Conservation (phyloP, 2,113 vertebrate genomes). For the Eudorcas thomsonii region DNA sequence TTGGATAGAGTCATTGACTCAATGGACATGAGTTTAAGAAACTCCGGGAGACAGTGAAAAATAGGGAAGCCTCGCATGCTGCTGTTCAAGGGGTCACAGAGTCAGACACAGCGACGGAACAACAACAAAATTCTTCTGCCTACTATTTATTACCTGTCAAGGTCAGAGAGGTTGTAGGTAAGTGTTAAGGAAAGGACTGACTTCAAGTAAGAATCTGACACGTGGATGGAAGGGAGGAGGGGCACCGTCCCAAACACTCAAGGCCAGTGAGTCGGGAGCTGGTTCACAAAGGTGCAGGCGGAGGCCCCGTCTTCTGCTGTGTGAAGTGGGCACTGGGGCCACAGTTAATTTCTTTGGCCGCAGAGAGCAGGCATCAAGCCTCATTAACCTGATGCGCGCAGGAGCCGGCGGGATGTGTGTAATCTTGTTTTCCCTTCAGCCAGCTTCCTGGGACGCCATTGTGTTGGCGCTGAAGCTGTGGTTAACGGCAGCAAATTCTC, state of each 20-base stretch:
- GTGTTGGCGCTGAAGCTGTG: constrained; percentile 73
- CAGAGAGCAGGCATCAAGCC: constrained; percentile 72
- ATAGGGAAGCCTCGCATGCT: not conserved
- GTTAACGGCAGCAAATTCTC: constrained; percentile 70
- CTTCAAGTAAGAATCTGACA: not conserved
- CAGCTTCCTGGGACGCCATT: constrained; percentile 76
- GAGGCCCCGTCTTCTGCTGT: rapidly evolving
- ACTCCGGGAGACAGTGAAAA: not conserved
- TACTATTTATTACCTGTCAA: not conserved
- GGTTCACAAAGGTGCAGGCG: constrained; percentile 35
- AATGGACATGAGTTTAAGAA: not conserved
- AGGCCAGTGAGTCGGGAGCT: constrained; percentile 61
- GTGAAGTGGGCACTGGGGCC: constrained; percentile 50
- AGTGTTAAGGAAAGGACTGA: not conserved
- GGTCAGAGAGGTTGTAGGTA: not conserved
- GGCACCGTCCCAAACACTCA: not conserved
- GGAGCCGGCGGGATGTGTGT: constrained; percentile 79
- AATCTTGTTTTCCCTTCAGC: constrained; percentile 82
- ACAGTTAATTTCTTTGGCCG: constrained; percentile 79
- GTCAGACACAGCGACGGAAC: not conserved
- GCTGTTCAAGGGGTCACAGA: not conserved
- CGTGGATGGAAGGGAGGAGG: not conserved
- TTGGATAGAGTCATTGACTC: not conserved
- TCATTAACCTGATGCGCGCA: constrained; percentile 79
- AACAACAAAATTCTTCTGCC: not conserved